A percentile compares a stretch with the other conserved stretches of the same genome.
Evolutionary conservation across 2,797 vertebrate genomes (phyloP).

Genomic region (Neomorphus geoffroyi): DNA sequence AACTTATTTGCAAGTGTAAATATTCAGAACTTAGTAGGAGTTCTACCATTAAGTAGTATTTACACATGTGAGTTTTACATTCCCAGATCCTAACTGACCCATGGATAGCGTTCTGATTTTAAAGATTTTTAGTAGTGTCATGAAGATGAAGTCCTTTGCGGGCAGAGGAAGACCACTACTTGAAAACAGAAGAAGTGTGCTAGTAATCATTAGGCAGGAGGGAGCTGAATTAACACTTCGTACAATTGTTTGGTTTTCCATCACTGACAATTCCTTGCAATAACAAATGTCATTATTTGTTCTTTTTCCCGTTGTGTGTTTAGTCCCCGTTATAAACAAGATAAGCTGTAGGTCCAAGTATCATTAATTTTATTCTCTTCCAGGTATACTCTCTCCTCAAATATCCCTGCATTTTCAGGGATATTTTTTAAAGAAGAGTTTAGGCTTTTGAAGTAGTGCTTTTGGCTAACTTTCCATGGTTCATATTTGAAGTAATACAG

Average conservation of each 20-base stretch:
- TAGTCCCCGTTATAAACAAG: not conserved
- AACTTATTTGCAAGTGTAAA: not conserved
- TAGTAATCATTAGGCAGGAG: not conserved
- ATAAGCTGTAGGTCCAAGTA: not conserved
- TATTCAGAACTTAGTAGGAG: not conserved
- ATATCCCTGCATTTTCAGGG: not conserved
- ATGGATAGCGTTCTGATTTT: not conserved
- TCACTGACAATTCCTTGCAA: not conserved
- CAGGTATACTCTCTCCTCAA: not conserved
- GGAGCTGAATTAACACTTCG: not conserved
- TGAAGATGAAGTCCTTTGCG: not conserved
- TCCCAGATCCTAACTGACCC: not conserved
- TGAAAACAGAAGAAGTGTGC: not conserved
- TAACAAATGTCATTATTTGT: not conserved
- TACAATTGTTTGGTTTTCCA: not conserved
- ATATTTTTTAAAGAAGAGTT: not conserved
- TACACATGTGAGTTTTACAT: not conserved
- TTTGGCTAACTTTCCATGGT: not conserved
- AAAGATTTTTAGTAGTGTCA: not conserved
- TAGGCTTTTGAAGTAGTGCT: not conserved
- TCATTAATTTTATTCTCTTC: not conserved
- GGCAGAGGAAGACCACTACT: not conserved
- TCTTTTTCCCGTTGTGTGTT: not conserved
- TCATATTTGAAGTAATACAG: not conserved
- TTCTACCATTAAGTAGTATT: not conserved